Evolutionary conservation across 2,888 invertebrate species (phyloP).

Genomic region (Sericinus montela): DNA sequence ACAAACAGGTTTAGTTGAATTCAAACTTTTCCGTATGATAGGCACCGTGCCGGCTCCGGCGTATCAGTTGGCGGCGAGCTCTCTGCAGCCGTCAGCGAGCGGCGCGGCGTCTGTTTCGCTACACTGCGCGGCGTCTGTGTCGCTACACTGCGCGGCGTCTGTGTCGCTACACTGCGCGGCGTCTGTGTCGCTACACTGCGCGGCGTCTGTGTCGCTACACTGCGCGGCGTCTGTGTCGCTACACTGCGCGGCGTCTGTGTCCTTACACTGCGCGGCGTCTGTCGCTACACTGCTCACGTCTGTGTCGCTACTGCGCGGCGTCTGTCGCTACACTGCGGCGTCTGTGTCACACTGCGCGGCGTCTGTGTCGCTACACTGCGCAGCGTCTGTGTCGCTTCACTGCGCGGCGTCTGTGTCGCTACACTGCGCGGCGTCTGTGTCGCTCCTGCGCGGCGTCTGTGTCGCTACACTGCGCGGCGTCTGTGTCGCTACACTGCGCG

Average conservation of each 20-base stretch:
- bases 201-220: too few relatives aligned
- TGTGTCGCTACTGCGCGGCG: slow-evolving; percentile 41
- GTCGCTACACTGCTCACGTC: slow-evolving; percentile 56
- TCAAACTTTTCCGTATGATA: too few relatives aligned
- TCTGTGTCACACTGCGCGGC: too few relatives aligned
- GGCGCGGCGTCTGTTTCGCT: slow-evolving; percentile 62
- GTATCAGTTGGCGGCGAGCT: slow-evolving; percentile 72
- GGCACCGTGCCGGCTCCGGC: slow-evolving; percentile 55
- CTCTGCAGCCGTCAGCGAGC: slow-evolving; percentile 64
- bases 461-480: slow-evolving; percentile 58
- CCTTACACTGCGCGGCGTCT: slow-evolving; percentile 53
- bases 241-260: slow-evolving; percentile 37
- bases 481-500: too few relatives aligned
- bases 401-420: slow-evolving; percentile 61
- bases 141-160: slow-evolving; percentile 60
- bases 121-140: slow-evolving; percentile 54
- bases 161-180: slow-evolving; percentile 56
- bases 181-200: slow-evolving; percentile 60
- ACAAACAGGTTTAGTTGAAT: too few relatives aligned
- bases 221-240: slow-evolving; percentile 61
- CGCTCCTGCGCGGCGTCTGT: slow-evolving; percentile 55
- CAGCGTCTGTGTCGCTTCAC: too few relatives aligned
- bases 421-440: slow-evolving; percentile 50
- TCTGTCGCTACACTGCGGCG: slow-evolving; percentile 61
- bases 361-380: slow-evolving; percentile 60